Base-by-base conservation (phyloP, 2,888 invertebrate species). In the Trichacis sp. region DNA sequence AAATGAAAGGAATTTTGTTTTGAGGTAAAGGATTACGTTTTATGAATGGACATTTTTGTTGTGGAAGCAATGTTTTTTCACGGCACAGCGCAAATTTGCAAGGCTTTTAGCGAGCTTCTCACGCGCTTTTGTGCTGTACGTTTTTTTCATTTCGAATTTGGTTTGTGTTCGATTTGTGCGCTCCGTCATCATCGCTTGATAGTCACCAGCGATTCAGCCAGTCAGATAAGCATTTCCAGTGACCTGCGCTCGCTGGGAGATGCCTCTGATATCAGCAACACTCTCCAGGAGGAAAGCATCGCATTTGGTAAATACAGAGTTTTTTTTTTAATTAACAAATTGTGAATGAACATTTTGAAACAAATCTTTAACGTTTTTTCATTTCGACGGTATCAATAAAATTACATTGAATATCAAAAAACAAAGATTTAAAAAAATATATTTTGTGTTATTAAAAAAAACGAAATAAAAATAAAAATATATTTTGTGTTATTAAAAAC, bases 211-310 rank as follows among this genome's bases (percentile, higher is more conserved):
- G 83, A 84, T 78, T 79, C 84, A 70, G 77, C 83, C 79, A 84
- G 84, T 83, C 84, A 84, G 75, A 82, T 82, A 81, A 84, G 84
- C 79, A 84, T 84, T 82, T 83, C 83, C 80, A 84, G 84, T 74
- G 84, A 84, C 74, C 81, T 81, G 48, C 81, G 83, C 69, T 84
- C 84, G 71, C 82, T 84, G 66, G 80, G 82, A 64, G 84, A 84
- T 72, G 74, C 80, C 55, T 84, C 84, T 68, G 84, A 84, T 75
- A 82, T 80, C 76, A 61, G 68, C 68, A 77, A 79, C 64, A 82
- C 83, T 64, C 79, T 84, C 74, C 84, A 84, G 77, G 84, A 84
- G 78, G 84, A 83, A 73, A 81, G 78, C 75, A 76, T 81, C 75
- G 78, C 81, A 69, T 81, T 80, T 71, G 84, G 84, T 84, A 84